A percentile compares a stretch with the other conserved stretches of the same genome.
phyloP scores from a whole-genome alignment of 1,140 invertebrate species.

The Hyles vespertilio region DNA sequence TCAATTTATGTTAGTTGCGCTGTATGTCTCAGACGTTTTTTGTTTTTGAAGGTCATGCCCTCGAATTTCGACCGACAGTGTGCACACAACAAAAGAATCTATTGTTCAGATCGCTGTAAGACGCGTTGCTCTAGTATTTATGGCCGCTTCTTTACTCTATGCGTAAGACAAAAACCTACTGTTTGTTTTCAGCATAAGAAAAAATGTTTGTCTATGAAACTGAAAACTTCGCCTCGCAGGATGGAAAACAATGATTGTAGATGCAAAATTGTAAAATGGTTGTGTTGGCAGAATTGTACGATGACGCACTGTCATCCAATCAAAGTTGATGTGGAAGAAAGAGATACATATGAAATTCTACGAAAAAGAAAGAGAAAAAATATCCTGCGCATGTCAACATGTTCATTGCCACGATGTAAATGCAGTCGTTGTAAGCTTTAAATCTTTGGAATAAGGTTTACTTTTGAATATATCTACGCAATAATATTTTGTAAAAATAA shows the following conservation, averaged over 20 bases:
- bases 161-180: too few relatives aligned
- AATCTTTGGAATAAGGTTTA: not conserved
- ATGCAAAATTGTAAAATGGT: not conserved
- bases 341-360: not conserved
- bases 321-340: not conserved
- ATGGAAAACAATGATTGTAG: too few relatives aligned
- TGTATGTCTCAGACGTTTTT: too few relatives aligned
- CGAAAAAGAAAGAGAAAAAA: constrained; percentile 9
- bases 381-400: not conserved
- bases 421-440: not conserved
- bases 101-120: too few relatives aligned
- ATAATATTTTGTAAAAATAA: not conserved
- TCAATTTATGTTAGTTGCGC: too few relatives aligned
- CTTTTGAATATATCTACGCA: not conserved
- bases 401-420: not conserved
- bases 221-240: not conserved
- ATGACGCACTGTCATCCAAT: constrained; percentile 8
- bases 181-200: too few relatives aligned
- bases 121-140: too few relatives aligned
- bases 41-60: too few relatives aligned
- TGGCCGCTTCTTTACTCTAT: too few relatives aligned
- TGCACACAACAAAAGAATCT: too few relatives aligned
- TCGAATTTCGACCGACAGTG: too few relatives aligned
- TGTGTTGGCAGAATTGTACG: constrained; percentile 17
- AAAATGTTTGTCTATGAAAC: not conserved